Base-by-base conservation (phyloP, 1,140 invertebrate species). In the Ptiloglossa arizonensis region DNA sequence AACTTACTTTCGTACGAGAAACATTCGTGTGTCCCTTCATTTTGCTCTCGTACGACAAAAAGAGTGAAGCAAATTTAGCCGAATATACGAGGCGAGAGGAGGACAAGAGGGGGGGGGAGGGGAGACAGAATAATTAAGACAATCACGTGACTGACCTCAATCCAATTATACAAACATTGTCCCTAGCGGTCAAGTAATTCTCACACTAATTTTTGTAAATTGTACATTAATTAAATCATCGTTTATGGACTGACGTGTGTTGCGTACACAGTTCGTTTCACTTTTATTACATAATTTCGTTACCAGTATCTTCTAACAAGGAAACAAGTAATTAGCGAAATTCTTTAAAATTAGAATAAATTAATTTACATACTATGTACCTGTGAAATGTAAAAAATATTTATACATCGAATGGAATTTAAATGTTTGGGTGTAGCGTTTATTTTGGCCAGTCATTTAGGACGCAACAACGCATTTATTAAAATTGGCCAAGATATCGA, bases 201-300 rank as follows among this genome's bases (percentile, higher is more conserved):
- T 83, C 86, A 87, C 86, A 86, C 66, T 73, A 85, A 87, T 87
- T 86, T 85, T 73, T 72, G 67, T 79, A 72, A 86, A 80, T 82
- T 78, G 71, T 85, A 64, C 85, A 82, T 79, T 80, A 87, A 87
- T 87, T 87, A 84, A 66, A 78, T 73, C 68, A 67, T 85, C 64
- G 68, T 57, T 64, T 22, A 74, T 44, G 60, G 22, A 68, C 41
- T 69, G 57, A 48, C 63, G 32, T 63, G 59, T 72, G 29, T 64
- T 68, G 64, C 32, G 38, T 60, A 38, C 72, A 72, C 67, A 81
- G 56, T 78, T 57, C 46, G 63, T 69, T 77, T 64, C 79, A 48
- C 66, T 77, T 76, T 54, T 69, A 77, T 77, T 80, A 80, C 73
- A 69, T 76, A 76, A 76, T 76, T 69, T 69, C 35, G 56, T 52